Conservation (phyloP, 2,888 invertebrate species). For the Onthophagus sagittarius region DNA sequence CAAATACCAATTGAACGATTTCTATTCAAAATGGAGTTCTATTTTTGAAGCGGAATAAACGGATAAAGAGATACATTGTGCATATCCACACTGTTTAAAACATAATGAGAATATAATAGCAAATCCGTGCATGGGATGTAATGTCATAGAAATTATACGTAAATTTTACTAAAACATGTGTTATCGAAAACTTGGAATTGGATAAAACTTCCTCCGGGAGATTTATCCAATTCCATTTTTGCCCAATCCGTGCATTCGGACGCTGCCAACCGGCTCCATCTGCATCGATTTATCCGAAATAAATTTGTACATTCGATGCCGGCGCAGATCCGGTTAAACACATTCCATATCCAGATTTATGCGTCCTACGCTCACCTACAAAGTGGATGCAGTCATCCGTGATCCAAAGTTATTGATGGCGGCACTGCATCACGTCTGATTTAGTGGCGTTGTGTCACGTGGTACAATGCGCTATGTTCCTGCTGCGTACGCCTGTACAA, state of each 20-base stretch:
- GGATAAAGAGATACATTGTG: too few species aligned
- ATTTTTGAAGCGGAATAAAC: too few species aligned
- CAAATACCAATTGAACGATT: too few species aligned
- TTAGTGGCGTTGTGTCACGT: constrained; percentile 2
- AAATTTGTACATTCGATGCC: neutral
- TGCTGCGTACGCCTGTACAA: neutral
- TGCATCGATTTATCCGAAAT: neutral
- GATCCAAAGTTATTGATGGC: constrained; percentile 13
- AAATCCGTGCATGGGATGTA: too few species aligned
- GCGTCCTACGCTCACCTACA: constrained; percentile 2
- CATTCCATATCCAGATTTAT: constrained; percentile 11
- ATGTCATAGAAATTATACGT: neutral
- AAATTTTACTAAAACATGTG: neutral
- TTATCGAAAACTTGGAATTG: neutral
- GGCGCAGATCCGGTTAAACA: constrained; percentile 8
- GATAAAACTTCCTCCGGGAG: neutral
- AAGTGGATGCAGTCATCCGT: constrained; percentile 11
- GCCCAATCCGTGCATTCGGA: neutral
- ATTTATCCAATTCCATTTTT: neutral
- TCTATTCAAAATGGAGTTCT: too few species aligned
- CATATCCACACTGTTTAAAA: too few species aligned
- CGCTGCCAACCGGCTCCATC: neutral
- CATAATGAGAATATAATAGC: too few species aligned
- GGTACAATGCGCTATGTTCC: constrained; percentile 2
- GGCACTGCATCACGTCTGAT: constrained; percentile 10